Percentiles rank a stretch among this genome's conserved stretches.
Conservation (phyloP, 2,113 vertebrate species). For the Phalacrocorax carbo region DNA sequence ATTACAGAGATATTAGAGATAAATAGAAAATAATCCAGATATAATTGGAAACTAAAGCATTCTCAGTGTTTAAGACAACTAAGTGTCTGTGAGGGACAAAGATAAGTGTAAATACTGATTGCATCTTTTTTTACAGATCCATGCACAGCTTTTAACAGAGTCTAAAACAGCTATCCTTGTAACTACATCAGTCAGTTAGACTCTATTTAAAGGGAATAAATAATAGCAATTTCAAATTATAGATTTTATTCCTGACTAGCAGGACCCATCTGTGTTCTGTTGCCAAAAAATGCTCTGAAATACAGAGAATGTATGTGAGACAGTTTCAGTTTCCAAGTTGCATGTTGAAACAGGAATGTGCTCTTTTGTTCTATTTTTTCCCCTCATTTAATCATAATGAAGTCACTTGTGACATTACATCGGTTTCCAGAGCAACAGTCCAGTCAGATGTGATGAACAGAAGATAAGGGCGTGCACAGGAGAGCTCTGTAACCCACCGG, state of each 20-base stretch:
- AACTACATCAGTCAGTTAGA: not conserved
- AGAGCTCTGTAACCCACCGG: not conserved
- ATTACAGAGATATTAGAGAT: not conserved
- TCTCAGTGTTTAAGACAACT: not conserved
- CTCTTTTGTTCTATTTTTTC: slow-evolving; percentile 62
- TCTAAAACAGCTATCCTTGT: not conserved
- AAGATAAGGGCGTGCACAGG: slow-evolving; percentile 17
- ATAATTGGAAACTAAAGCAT: not conserved
- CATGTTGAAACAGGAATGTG: slow-evolving; percentile 55
- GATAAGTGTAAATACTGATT: not conserved
- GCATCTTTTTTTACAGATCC: not conserved
- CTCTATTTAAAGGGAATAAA: not conserved
- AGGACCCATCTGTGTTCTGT: not conserved
- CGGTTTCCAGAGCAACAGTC: slow-evolving; percentile 59
- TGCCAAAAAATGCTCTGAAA: not conserved
- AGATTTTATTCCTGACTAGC: not conserved
- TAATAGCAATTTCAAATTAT: not conserved
- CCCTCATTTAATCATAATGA: slow-evolving; percentile 70
- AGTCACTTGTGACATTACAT: slow-evolving; percentile 50
- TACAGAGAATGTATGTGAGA: slow-evolving; percentile 12
- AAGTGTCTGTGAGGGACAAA: not conserved
- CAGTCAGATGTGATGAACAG: slow-evolving; percentile 53
- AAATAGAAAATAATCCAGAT: not conserved
- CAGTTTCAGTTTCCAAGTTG: slow-evolving; percentile 46
- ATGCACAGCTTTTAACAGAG: not conserved